These are phyloP conservation scores for Rhagoletis zephyria DNA, from an alignment of 1,140 invertebrate species.

Conservation along the genomic window DNA sequence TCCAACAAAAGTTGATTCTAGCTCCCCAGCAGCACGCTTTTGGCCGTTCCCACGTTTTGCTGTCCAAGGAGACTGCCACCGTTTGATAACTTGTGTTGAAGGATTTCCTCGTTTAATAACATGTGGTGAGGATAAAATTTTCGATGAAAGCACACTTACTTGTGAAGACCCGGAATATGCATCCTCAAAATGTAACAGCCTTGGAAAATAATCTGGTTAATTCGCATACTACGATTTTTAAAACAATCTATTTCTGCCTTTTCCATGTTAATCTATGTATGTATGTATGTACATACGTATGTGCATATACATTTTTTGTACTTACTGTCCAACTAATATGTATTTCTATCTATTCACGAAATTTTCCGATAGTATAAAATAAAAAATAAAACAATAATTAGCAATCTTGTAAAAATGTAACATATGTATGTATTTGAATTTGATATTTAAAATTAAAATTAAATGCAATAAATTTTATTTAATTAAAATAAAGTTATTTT, in stretches of 20 bases:
- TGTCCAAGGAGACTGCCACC: constrained; percentile 86
- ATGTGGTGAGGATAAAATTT: constrained; percentile 88
- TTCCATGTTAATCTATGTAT: not conserved
- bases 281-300: not conserved
- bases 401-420: too few species aligned
- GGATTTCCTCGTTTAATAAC: constrained; percentile 87
- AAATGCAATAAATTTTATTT: not conserved
- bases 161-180: constrained; percentile 81
- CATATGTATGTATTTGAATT: not conserved
- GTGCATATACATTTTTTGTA: too few species aligned
- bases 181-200: constrained; percentile 62
- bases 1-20: constrained; percentile 85
- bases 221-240: not conserved
- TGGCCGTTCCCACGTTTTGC: constrained; percentile 92
- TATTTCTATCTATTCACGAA: too few species aligned
- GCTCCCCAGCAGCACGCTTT: constrained; percentile 86
- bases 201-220: constrained; percentile 63
- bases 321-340: too few species aligned
- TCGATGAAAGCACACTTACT: constrained; percentile 85
- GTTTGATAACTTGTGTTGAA: constrained; percentile 90
- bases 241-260: too few species aligned
- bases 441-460: too few species aligned
- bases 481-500: not conserved
- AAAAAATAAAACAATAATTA: too few species aligned
- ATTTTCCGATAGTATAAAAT: too few species aligned